Conservation (phyloP, 2,113 vertebrate genomes). For the Parus major region DNA sequence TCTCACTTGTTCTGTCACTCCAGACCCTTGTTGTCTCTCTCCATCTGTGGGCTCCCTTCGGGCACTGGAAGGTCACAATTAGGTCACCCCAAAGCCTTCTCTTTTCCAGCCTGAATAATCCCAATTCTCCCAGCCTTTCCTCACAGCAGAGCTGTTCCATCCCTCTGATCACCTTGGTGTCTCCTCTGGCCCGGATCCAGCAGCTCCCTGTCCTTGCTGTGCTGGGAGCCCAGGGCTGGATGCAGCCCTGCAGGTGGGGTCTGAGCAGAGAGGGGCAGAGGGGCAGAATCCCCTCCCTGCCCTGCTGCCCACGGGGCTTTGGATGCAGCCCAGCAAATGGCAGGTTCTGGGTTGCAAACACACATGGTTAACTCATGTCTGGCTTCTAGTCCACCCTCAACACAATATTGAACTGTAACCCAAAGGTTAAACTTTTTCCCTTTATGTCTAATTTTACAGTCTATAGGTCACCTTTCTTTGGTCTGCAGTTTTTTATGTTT, state of each 20-base stretch:
- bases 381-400: background rate
- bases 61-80: rapidly evolving
- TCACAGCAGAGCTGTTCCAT: background rate
- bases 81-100: rapidly evolving
- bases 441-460: background rate
- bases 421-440: background rate
- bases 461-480: background rate
- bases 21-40: too few species aligned
- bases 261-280: background rate
- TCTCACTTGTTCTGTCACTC: background rate
- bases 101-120: rapidly evolving
- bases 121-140: rapidly evolving
- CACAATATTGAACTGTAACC: background rate
- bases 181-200: background rate
- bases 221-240: background rate
- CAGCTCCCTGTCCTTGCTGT: background rate
- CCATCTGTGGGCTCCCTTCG: background rate
- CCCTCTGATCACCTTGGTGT: background rate
- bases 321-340: rapidly evolving
- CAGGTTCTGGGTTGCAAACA: background rate
- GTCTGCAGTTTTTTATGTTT: background rate
- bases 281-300: background rate
- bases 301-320: background rate
- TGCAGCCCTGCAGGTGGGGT: background rate
- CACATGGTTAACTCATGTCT: too few species aligned